phyloP scores from a whole-genome alignment of 2,797 vertebrate species.

The Chloroceryle inda region DNA sequence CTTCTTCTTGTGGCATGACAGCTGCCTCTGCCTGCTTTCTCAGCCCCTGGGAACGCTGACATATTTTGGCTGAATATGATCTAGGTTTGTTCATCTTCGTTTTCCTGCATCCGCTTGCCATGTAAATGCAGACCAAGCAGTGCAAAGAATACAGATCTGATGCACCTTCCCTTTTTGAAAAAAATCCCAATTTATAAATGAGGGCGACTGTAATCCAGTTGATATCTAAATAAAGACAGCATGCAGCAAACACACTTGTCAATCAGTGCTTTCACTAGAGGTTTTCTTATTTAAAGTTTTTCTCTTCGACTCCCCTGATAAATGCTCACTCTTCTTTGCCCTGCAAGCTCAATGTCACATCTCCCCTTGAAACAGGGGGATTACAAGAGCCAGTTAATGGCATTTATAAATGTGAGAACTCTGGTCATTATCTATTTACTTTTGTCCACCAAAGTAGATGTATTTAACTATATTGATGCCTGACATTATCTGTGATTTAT shows the following conservation, averaged over 20 bases:
- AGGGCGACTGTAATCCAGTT: background rate
- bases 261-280: background rate
- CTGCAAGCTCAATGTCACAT: background rate
- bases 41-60: background rate
- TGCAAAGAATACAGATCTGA: background rate
- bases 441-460: background rate
- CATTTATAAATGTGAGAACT: background rate
- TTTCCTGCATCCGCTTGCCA: background rate
- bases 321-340: background rate
- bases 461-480: background rate
- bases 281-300: background rate
- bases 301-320: background rate
- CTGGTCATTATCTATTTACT: background rate
- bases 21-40: background rate
- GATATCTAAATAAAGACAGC: background rate
- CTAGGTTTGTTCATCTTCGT: background rate
- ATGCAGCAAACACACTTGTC: background rate
- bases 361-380: background rate
- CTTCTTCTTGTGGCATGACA: background rate
- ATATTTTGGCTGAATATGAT: background rate
- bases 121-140: background rate
- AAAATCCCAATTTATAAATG: background rate
- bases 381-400: background rate
- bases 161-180: background rate
- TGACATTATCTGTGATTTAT: background rate